These are phyloP conservation scores for Acromyrmex charruanus DNA, from an alignment of 1,140 invertebrate genomes.

Conservation along the genomic window DNA sequence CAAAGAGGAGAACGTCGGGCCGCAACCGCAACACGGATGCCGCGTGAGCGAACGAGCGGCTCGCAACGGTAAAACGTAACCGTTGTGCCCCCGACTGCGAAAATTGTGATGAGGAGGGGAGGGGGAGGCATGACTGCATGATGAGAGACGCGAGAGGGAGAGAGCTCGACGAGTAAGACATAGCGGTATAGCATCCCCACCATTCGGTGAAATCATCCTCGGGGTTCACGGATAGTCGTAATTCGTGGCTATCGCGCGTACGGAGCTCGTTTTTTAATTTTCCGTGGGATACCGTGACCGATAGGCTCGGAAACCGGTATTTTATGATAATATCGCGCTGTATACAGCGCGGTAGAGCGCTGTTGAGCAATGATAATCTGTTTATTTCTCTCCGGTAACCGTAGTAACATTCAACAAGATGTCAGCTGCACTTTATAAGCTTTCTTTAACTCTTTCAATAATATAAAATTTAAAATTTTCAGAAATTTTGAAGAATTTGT, in stretches of 20 bases:
- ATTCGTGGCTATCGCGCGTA: conserved; percentile 71
- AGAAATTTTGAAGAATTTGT: not conserved
- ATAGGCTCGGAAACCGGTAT: conserved; percentile 64
- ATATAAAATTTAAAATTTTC: not conserved
- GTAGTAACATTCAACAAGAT: not conserved
- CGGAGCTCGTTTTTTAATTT: conserved; percentile 50
- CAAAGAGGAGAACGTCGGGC: conserved; percentile 63
- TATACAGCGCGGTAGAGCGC: not conserved
- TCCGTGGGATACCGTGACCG: conserved; percentile 56
- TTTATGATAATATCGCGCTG: conserved; percentile 59
- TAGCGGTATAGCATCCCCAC: conserved; percentile 82
- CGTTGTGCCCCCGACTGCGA: conserved; percentile 79
- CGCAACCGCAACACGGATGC: conserved; percentile 70
- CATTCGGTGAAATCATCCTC: conserved; percentile 72
- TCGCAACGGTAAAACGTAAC: conserved; percentile 82
- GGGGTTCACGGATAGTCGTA: conserved; percentile 75
- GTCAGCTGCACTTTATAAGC: not conserved
- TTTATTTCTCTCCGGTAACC: conserved; percentile 34
- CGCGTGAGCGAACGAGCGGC: conserved; percentile 70
- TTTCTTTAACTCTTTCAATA: not conserved
- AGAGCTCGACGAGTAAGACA: conserved; percentile 78
- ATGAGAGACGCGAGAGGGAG: conserved; percentile 1
- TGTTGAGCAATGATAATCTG: conserved; percentile 54
- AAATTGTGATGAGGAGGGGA: conserved; percentile 58
- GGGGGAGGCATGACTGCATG: conserved; percentile 8